Evolutionary conservation across 2,888 invertebrate species (phyloP).

Genomic region (Standfussiana lucernea): DNA sequence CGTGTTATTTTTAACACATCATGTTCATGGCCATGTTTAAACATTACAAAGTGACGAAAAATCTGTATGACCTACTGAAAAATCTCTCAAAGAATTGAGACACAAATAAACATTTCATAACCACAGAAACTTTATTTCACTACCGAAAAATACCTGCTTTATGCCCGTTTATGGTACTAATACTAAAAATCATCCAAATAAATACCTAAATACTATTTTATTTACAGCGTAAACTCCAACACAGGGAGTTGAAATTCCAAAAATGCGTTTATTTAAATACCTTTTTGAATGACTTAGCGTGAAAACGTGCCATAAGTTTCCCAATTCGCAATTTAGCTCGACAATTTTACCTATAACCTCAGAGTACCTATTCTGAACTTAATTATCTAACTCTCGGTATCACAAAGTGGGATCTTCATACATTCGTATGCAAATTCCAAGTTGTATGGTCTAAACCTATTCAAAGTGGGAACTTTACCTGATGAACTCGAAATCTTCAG

Average conservation of each 20-base stretch:
- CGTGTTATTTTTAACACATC: neutral
- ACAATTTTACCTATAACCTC: constrained; percentile 16
- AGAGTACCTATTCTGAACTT: constrained; percentile 28
- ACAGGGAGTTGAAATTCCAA: neutral
- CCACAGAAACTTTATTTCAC: neutral
- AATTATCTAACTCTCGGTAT: constrained; percentile 36
- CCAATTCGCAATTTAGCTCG: constrained; percentile 11
- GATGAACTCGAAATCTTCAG: constrained; percentile 52
- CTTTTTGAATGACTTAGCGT: neutral
- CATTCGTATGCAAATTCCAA: constrained; percentile 62
- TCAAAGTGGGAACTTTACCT: constrained; percentile 48
- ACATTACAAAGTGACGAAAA: neutral
- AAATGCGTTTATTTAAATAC: neutral
- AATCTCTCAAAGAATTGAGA: neutral
- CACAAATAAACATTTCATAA: neutral
- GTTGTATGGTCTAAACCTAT: constrained; percentile 42
- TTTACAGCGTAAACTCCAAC: neutral
- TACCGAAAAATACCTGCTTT: neutral
- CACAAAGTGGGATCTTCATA: constrained; percentile 29
- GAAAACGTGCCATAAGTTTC: neutral
- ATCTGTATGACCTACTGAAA: neutral
- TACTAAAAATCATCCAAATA: neutral
- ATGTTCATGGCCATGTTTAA: neutral
- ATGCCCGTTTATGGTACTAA: neutral
- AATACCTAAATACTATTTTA: neutral